Base-by-base conservation (phyloP, 2,888 invertebrate genomes). In the Noctua janthina region DNA sequence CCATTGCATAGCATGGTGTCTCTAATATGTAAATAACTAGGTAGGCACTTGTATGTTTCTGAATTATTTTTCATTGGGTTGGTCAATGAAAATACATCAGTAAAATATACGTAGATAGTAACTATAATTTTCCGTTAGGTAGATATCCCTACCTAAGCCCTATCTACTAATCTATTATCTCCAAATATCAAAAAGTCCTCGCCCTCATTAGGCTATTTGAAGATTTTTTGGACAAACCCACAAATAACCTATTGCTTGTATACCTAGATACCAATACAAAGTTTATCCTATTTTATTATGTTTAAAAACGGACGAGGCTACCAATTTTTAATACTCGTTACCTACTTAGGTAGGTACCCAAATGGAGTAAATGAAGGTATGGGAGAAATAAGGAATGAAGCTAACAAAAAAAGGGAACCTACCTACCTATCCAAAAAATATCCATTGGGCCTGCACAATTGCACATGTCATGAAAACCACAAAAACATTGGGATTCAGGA, bases 211-310 rank as follows among this genome's bases (percentile, higher is more conserved):
- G 15, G 23, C 23, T 35, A 46, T 29, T 49, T 79, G 23, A 68
- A 62, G 5, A 51, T 56, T 68, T 68, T 64, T 66, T 66, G 46
- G 39, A 66, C 1, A 79, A 81, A 80, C 70, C 64, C 23, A 56
- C 56, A 10, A 56, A 23, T n/a, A 23, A 56, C 10, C 23, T n/a
- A 23, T 56, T n/a, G 56, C 23, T 4, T 56, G 23, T 20, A 1
- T 54, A 51, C 51, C 51, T 51, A 51, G 20, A 6, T 49, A 49
- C 49, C 15, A 15, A 54, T 7, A 54, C 20, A 7, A 20, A 54
- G 54, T 8, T 23, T 54, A 54, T 54, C 54, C 3, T 54, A 8
- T 54, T 20, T 54, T 51, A 17, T 54, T 54, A 20, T 8, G 20
- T 8, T 54, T 54, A 54, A 54, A 15, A 54, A 54, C 8, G 8